Evolutionary conservation across 2,888 invertebrate genomes (phyloP).

Genomic region (Lasioglossum leucozonium): DNA sequence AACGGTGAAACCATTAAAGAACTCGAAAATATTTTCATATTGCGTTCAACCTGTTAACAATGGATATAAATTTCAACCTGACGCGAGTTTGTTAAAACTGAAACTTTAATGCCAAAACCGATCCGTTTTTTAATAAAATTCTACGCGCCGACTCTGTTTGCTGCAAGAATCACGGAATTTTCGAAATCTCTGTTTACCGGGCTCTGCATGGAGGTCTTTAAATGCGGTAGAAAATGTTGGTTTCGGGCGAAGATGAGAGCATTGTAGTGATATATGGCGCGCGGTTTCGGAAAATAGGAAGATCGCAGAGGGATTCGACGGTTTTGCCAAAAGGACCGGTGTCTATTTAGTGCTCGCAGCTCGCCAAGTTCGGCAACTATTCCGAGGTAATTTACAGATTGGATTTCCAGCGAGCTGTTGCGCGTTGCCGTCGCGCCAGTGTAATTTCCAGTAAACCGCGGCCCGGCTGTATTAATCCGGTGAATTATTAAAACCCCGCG

Average conservation of each 20-base stretch:
- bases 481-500: slow-evolving; percentile 22
- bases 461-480: slow-evolving; percentile 26
- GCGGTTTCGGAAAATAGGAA: background rate
- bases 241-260: background rate
- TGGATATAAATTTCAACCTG: background rate
- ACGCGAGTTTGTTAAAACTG: background rate
- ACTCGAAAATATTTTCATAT: background rate
- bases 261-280: background rate
- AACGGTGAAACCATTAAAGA: background rate
- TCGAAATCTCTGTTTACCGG: background rate
- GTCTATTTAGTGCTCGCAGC: background rate
- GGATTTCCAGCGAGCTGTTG: slow-evolving; percentile 33
- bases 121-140: too few relatives aligned
- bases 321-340: background rate
- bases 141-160: background rate
- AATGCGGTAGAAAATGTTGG: background rate
- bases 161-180: background rate
- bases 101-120: too few relatives aligned
- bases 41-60: background rate
- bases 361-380: slow-evolving; percentile 24
- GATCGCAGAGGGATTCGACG: background rate
- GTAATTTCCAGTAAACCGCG: background rate
- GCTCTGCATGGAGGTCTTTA: background rate
- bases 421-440: background rate
- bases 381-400: slow-evolving; percentile 40